A percentile compares a stretch with the other conserved stretches of the same genome.
Conservation (phyloP, 2,888 invertebrate genomes). For the Mayetiola destructor region DNA sequence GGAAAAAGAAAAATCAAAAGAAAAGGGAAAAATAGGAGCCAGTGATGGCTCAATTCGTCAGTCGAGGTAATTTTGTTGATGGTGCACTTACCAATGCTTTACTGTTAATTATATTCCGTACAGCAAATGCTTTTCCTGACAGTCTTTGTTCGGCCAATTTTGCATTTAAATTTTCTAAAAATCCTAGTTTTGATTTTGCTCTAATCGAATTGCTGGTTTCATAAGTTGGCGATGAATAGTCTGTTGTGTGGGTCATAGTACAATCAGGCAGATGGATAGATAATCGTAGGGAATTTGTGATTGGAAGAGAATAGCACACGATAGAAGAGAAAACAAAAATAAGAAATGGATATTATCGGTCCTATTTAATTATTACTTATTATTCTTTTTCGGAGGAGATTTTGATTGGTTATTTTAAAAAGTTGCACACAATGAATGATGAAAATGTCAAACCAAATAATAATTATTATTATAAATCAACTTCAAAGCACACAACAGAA, state of each 20-base stretch:
- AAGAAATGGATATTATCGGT: no score
- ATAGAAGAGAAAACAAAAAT: no score
- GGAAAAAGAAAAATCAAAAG: no score
- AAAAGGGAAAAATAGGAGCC: neutral
- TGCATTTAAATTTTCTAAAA: constrained; percentile 67
- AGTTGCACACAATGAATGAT: neutral
- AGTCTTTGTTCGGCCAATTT: constrained; percentile 53
- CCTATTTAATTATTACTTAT: no score
- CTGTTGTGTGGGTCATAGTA: no score
- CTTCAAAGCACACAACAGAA: neutral
- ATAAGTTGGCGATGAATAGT: constrained; percentile 13
- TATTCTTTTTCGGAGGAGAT: no score
- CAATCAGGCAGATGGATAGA: no score
- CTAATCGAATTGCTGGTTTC: constrained; percentile 25
- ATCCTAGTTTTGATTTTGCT: constrained; percentile 42
- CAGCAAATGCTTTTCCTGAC: constrained; percentile 47
- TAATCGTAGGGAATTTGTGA: no score
- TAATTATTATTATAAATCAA: no score
- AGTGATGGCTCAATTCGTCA: neutral
- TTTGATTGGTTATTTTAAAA: no score
- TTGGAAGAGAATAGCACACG: no score
- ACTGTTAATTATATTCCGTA: constrained; percentile 58
- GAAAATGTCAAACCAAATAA: neutral
- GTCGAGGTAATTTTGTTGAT: neutral
- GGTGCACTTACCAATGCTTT: constrained; percentile 46